These are phyloP conservation scores for Noctua comes DNA, from an alignment of 2,888 invertebrate species.

Conservation along the genomic window DNA sequence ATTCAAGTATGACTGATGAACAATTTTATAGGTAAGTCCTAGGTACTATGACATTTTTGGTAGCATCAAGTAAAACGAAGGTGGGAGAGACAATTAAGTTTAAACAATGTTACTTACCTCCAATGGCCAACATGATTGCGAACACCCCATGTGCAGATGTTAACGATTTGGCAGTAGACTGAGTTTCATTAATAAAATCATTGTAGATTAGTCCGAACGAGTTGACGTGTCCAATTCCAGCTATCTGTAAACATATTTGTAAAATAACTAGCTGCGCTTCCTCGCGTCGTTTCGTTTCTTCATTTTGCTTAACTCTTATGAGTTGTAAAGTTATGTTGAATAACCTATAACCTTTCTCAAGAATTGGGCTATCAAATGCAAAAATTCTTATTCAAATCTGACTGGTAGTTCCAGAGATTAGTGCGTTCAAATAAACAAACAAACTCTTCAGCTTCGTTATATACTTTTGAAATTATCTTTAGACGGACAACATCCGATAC, in stretches of 20 bases:
- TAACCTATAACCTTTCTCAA: background rate
- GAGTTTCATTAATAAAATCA: constrained; percentile 83
- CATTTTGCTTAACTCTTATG: background rate
- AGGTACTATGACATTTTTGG: background rate
- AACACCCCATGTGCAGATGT: constrained; percentile 86
- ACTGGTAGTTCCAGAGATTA: background rate
- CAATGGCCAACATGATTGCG: constrained; percentile 85
- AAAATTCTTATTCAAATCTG: background rate
- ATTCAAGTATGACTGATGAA: background rate
- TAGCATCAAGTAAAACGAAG: background rate
- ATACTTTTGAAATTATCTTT: background rate
- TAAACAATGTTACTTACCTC: constrained; percentile 74
- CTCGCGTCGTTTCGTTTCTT: background rate
- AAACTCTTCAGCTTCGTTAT: background rate
- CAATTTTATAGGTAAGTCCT: background rate
- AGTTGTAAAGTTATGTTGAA: background rate
- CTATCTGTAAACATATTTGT: constrained; percentile 85
- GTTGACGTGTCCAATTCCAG: constrained; percentile 91
- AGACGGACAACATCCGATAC: background rate
- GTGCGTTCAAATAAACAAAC: background rate
- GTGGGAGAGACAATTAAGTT: background rate
- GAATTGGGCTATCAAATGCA: background rate
- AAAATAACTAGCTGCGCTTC: background rate
- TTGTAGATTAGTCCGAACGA: constrained; percentile 91
- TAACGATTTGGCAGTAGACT: constrained; percentile 84